Evolutionary conservation across 2,888 invertebrate genomes (phyloP).

Genomic region (Drepana falcataria): DNA sequence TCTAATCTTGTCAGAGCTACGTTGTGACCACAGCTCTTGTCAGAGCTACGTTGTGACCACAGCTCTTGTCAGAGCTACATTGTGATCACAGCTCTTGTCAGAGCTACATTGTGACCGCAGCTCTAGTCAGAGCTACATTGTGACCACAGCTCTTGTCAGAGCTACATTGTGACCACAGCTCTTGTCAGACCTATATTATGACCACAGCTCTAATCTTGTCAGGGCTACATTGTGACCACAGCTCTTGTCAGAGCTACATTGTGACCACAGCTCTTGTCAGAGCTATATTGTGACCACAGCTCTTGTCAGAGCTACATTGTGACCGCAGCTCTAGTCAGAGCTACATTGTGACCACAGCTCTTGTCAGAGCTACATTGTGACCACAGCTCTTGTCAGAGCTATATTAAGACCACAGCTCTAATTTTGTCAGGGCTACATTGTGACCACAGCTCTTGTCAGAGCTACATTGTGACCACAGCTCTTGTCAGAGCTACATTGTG

Average conservation of each 20-base stretch:
- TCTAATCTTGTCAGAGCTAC: constrained; percentile 7
- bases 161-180: constrained; percentile 6
- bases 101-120: constrained; percentile 4
- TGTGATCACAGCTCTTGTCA: constrained; percentile 2
- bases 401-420: constrained; percentile 6
- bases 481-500: constrained; percentile 9
- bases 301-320: constrained; percentile 7
- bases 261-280: constrained; percentile 8
- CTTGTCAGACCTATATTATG: constrained; percentile 9
- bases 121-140: constrained; percentile 8
- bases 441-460: constrained; percentile 8
- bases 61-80: constrained; percentile 3
- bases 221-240: constrained; percentile 3
- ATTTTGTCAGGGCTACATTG: constrained; percentile 8
- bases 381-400: not conserved
- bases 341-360: constrained; percentile 7
- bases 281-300: constrained; percentile 7
- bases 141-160: constrained; percentile 8
- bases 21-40: constrained; percentile 8
- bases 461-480: constrained; percentile 6
- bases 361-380: constrained; percentile 3
- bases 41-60: constrained; percentile 8
- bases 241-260: not conserved
- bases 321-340: constrained; percentile 8
- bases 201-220: constrained; percentile 6